Evolutionary conservation across 2,113 vertebrate genomes (phyloP).

Genomic region (Perca schrenkii): DNA sequence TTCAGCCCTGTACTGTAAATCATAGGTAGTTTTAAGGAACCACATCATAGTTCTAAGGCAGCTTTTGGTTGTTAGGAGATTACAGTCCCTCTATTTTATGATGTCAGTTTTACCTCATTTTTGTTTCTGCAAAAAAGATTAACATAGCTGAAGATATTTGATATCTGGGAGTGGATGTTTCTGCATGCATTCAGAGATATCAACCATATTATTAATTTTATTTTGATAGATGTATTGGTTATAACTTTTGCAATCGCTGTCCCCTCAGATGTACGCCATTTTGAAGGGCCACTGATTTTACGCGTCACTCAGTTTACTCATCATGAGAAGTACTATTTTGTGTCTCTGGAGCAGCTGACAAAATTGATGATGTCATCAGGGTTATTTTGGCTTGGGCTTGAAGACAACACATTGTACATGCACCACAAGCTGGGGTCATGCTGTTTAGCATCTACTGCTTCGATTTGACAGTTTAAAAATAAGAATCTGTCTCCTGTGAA

Average conservation of each 20-base stretch:
- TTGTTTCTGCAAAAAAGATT: conserved; percentile 14
- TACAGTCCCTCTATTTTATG: conserved; percentile 39
- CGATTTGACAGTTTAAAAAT: no score
- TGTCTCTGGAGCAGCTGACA: neutral
- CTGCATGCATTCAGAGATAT: neutral
- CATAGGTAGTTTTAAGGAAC: neutral
- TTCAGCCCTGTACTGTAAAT: conserved; percentile 16
- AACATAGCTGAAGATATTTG: neutral
- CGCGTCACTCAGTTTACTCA: neutral
- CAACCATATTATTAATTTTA: neutral
- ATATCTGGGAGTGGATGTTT: neutral
- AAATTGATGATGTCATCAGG: neutral
- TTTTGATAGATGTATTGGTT: neutral
- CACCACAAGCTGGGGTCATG: no score
- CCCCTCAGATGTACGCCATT: neutral
- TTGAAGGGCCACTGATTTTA: neutral
- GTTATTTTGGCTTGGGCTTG: neutral
- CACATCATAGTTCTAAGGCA: conserved; percentile 5
- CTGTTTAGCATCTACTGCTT: no score
- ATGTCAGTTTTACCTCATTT: conserved; percentile 31
- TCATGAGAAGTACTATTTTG: neutral
- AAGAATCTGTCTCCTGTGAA: no score
- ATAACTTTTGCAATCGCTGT: neutral
- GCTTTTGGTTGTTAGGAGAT: conserved; percentile 31
- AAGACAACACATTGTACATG: no score